A percentile compares a stretch with the other conserved stretches of the same genome.
Evolutionary conservation across 2,888 invertebrate species (phyloP).

Genomic region (Glyphotaelius pellucidus): DNA sequence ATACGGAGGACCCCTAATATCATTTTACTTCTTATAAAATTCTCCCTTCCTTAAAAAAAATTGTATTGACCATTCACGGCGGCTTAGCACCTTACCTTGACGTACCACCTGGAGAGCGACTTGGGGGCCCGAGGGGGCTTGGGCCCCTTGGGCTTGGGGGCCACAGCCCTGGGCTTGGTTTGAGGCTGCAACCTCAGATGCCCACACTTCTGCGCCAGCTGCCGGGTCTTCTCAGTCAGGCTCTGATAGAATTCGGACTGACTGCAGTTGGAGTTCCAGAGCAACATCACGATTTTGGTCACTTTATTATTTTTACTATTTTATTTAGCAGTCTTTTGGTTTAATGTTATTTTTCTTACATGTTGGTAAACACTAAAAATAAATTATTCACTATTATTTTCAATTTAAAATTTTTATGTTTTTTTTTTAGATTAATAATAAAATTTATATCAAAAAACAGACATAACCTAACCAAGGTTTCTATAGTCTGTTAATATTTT

Average conservation of each 20-base stretch:
- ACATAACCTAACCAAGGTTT: not conserved
- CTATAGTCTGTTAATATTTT: not conserved
- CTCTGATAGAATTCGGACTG: constrained; percentile 74
- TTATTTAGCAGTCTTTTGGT: not conserved
- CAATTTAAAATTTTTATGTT: not conserved
- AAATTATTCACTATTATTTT: not conserved
- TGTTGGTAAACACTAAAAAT: not conserved
- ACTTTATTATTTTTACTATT: not conserved
- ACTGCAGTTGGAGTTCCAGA: constrained; percentile 64
- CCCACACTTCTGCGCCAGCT: constrained; percentile 72
- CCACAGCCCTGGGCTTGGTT: constrained; percentile 64
- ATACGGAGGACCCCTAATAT: no score
- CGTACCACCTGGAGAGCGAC: constrained; percentile 82
- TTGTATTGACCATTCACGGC: not conserved
- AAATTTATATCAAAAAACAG: not conserved
- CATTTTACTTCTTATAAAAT: no score
- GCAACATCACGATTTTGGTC: constrained; percentile 56
- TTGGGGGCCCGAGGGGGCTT: constrained; percentile 73
- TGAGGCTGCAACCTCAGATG: constrained; percentile 74
- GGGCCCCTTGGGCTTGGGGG: constrained; percentile 62
- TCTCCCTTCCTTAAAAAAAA: no score
- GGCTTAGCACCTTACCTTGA: constrained; percentile 80
- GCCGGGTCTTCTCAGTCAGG: constrained; percentile 76
- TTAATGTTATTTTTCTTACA: not conserved
- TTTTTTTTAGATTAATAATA: not conserved